phyloP scores from a whole-genome alignment of 2,797 vertebrate species.

The Hydrophis major region DNA sequence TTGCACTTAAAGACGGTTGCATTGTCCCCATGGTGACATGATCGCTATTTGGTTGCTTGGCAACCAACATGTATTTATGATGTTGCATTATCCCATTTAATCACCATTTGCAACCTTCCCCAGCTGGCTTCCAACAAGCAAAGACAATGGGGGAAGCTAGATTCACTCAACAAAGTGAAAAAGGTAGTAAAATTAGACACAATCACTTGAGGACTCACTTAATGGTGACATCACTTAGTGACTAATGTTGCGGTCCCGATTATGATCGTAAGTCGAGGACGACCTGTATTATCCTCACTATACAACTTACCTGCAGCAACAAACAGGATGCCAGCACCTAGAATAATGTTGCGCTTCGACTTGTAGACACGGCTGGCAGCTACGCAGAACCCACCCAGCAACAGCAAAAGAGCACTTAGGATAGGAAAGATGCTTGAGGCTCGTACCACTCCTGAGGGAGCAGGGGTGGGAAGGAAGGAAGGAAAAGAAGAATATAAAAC shows the following conservation, averaged over 20 bases:
- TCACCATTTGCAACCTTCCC: not conserved
- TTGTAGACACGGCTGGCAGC: slow-evolving; percentile 93
- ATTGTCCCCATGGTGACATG: not conserved
- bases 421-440: slow-evolving; percentile 97
- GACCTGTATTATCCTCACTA: not conserved
- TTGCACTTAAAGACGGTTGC: not conserved
- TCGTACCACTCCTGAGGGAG: slow-evolving; percentile 82
- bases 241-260: not conserved
- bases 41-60: not conserved
- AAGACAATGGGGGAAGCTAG: not conserved
- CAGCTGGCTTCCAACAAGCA: not conserved
- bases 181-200: not conserved
- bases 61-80: not conserved
- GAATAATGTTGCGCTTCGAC: slow-evolving; percentile 90
- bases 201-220: not conserved
- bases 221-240: not conserved
- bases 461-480: not conserved
- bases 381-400: slow-evolving; percentile 92
- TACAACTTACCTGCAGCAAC: slow-evolving; percentile 86
- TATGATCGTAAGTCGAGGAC: not conserved
- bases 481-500: not conserved
- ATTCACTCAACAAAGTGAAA: not conserved
- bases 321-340: slow-evolving; percentile 91
- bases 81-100: not conserved
- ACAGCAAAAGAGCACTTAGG: slow-evolving; percentile 90